Percentiles rank a stretch among this genome's conserved stretches.
These are phyloP conservation scores for Acleris laterana DNA, from an alignment of 2,888 invertebrate species.

Conservation along the genomic window DNA sequence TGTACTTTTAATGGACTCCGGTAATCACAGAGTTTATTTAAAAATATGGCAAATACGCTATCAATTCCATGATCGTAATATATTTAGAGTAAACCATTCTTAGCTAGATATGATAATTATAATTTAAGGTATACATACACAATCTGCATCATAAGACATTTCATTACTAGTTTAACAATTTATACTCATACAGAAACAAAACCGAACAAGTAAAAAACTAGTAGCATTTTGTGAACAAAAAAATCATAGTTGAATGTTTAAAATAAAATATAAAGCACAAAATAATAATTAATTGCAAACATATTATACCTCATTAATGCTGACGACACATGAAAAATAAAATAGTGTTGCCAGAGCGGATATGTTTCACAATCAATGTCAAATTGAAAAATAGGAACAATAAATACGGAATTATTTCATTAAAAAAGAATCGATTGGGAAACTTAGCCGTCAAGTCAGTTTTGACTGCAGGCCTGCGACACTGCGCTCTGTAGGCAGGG, in stretches of 20 bases:
- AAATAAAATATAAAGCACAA: neutral
- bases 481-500: neutral
- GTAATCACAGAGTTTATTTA: neutral
- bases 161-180: conserved; percentile 36
- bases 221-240: neutral
- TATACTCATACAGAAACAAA: conserved; percentile 9
- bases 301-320: neutral
- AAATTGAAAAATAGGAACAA: neutral
- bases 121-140: conserved; percentile 38
- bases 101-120: conserved; percentile 23
- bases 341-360: neutral
- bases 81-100: conserved; percentile 21
- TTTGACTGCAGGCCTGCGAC: neutral
- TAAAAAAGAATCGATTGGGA: conserved; percentile 5
- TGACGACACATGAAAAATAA: neutral
- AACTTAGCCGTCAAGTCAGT: conserved; percentile 6
- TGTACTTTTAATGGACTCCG: neutral
- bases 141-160: conserved; percentile 46
- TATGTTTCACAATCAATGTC: conserved; percentile 11
- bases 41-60: conserved; percentile 27
- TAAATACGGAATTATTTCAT: neutral
- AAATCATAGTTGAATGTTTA: neutral
- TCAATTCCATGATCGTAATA: conserved; percentile 32
- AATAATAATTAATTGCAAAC: too few species aligned
- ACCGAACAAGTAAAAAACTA: conserved; percentile 6